phyloP scores from a whole-genome alignment of 2,888 invertebrate species.

The Rhorus exstirpatorius region DNA sequence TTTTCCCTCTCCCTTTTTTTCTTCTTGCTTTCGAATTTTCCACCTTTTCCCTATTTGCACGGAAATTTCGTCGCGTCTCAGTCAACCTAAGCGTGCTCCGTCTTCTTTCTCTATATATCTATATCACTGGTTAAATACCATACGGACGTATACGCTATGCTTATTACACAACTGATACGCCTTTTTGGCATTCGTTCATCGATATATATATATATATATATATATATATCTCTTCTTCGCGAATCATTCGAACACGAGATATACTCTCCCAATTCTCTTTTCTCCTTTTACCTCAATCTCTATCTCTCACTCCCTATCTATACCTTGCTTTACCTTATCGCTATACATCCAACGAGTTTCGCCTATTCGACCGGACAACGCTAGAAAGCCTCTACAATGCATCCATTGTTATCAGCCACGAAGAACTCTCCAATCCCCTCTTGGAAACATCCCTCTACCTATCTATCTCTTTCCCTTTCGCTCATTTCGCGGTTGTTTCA shows the following conservation, averaged over 20 bases:
- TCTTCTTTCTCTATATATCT: no score
- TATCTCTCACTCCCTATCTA: conserved; percentile 4
- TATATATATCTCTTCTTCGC: conserved; percentile 43
- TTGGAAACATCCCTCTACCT: conserved; percentile 18
- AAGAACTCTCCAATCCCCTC: conserved; percentile 25
- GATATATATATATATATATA: no score
- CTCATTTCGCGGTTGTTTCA: conserved; percentile 42
- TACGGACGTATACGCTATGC: no score
- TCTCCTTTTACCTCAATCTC: not conserved
- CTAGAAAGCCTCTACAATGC: conserved; percentile 57
- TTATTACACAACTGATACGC: no score
- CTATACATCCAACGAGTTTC: conserved; percentile 33
- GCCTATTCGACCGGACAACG: conserved; percentile 68
- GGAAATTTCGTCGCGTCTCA: conserved; percentile 62
- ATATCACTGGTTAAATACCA: no score
- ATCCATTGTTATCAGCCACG: conserved; percentile 64
- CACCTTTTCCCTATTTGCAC: conserved; percentile 59
- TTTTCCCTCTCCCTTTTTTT: conserved; percentile 16
- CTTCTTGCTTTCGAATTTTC: conserved; percentile 54
- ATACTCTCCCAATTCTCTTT: conserved; percentile 21
- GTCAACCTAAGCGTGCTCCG: conserved; percentile 49
- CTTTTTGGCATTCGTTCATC: no score
- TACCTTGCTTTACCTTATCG: not conserved
- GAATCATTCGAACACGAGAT: conserved; percentile 61
- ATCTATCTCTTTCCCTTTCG: conserved; percentile 15